Evolutionary conservation across 1,140 invertebrate genomes (phyloP), one percentile per base, ranked within the genome.

Genomic region (Phenacoccus solenopsis): DNA sequence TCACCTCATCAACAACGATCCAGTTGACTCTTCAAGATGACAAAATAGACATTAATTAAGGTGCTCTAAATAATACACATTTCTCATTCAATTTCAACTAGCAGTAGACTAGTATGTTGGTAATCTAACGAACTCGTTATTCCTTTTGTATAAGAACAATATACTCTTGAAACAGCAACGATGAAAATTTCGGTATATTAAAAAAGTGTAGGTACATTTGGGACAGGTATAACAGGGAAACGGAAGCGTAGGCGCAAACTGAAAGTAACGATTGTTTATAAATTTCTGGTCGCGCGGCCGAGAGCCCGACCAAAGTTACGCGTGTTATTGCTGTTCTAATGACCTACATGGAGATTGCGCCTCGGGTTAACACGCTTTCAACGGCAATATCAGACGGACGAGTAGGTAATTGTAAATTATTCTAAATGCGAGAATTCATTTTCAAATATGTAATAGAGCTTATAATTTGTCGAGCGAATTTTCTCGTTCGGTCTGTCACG

Each of bases 321-420:
- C 59, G 25, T 27, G 25, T 64, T 64, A 25, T 64, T 64, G 59
- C 59, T 64, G 59, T 64, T 64, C 59, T 64, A 64, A 64, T 64
- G 20, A 64, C 59, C 59, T 64, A 64, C 22, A 64, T 64, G 59
- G 59, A 27, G 21, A 64, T 24, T 64, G 13, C 16, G 59, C 59
- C 59, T 64, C 59, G 20, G 59, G 59, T 64, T 64, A 64, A 64
- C 59, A 64, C 59, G 59, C 59, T 64, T 64, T 64, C 59, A 27
- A 64, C 59, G 20, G 59, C 16, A 64, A 64, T 64, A 64, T 25
- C 59, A 64, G 20, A 64, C 56, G 20, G 59, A 64, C 22, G 25
- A 64, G 59, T n/a, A n/a, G n/a, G n/a, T 27, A 64, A 64, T 25
- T 24, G 21, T 64, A 64, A 64, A 64, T 64, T 64, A 64, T 64